Percentiles rank a stretch among this genome's conserved stretches.
phyloP scores from a whole-genome alignment of 2,888 invertebrate genomes.

The Seira musarum region DNA sequence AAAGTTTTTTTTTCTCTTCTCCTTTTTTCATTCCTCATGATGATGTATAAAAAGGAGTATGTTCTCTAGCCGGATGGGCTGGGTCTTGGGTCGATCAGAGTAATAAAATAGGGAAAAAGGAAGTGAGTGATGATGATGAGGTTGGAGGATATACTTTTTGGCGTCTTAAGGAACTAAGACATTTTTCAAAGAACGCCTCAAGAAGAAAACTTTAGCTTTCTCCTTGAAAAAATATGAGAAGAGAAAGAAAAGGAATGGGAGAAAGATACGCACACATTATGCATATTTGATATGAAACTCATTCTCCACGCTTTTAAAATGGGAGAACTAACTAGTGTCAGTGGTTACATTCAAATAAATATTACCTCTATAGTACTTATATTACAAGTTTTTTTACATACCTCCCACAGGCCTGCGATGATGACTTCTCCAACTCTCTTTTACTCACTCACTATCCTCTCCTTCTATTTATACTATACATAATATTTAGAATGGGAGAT shows the following conservation, averaged over 20 bases:
- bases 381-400: too few relatives aligned
- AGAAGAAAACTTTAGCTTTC: slow-evolving; percentile 37
- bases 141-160: slow-evolving; percentile 51
- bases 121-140: slow-evolving; percentile 60
- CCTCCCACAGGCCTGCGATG: too few relatives aligned
- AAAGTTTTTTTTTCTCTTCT: slow-evolving; percentile 32
- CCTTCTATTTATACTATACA: too few relatives aligned
- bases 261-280: slow-evolving; percentile 40
- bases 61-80: slow-evolving; percentile 56
- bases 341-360: slow-evolving; percentile 50
- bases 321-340: slow-evolving; percentile 24
- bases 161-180: slow-evolving; percentile 55
- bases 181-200: slow-evolving; percentile 55
- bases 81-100: slow-evolving; percentile 57
- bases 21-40: slow-evolving; percentile 13
- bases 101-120: slow-evolving; percentile 54
- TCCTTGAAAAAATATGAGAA: slow-evolving; percentile 9
- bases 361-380: slow-evolving; percentile 8
- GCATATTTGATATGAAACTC: slow-evolving; percentile 46
- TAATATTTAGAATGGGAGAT: too few relatives aligned
- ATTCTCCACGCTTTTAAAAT: slow-evolving; percentile 41
- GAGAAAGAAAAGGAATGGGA: neutral
- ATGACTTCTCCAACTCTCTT: too few relatives aligned
- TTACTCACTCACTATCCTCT: too few relatives aligned
- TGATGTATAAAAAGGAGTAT: slow-evolving; percentile 15